Evolutionary conservation across 2,113 vertebrate genomes (phyloP).

Genomic region (Istiophorus platypterus): DNA sequence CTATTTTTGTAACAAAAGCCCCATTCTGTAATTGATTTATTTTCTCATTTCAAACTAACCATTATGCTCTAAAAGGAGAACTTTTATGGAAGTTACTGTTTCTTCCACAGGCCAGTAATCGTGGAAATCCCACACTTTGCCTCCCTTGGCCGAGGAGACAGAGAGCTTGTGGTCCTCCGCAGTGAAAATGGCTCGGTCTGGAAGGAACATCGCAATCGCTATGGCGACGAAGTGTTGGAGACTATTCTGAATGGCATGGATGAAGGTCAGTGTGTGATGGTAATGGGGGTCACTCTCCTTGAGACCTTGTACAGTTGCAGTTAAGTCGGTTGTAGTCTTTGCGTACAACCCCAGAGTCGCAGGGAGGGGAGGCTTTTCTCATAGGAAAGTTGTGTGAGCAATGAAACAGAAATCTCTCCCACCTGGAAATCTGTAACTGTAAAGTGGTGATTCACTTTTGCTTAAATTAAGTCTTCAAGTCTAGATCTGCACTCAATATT

Average conservation of each 20-base stretch:
- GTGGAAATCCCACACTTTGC: constrained; percentile 98
- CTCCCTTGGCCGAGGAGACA: constrained; percentile 90
- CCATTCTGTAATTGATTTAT: not conserved
- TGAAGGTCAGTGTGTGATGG: constrained; percentile 86
- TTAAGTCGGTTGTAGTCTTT: constrained; percentile 36
- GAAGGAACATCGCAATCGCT: constrained; percentile 95
- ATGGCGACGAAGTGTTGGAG: constrained; percentile 90
- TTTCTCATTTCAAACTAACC: not conserved
- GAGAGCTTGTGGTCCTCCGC: constrained; percentile 93
- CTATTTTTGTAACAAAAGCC: not conserved
- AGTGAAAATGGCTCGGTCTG: constrained; percentile 95
- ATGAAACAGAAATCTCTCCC: not conserved
- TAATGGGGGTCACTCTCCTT: constrained; percentile 1
- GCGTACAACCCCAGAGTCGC: constrained; percentile 9
- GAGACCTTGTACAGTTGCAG: not conserved
- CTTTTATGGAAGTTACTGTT: not conserved
- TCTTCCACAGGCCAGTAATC: constrained; percentile 90
- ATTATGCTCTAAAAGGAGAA: not conserved
- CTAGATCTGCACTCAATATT: not conserved
- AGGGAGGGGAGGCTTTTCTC: not conserved
- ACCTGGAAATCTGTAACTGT: not conserved
- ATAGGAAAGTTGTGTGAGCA: not conserved
- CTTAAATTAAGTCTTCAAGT: not conserved
- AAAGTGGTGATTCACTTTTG: not conserved
- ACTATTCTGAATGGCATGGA: constrained; percentile 97